Conservation (phyloP, 2,888 invertebrate species). For the Platycheirus albimanus region DNA sequence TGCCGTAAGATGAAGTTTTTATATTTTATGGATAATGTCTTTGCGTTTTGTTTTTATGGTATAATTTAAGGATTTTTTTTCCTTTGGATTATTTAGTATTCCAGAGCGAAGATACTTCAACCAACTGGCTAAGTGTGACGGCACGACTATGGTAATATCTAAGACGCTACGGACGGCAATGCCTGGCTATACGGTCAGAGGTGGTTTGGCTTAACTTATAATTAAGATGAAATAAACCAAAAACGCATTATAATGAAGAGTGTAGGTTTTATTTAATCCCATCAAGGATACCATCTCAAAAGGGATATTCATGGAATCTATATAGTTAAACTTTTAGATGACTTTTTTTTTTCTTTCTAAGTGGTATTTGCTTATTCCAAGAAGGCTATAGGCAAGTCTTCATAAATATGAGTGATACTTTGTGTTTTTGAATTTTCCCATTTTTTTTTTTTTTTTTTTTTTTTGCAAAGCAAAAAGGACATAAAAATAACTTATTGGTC, state of each 20-base stretch:
- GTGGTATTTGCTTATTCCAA: too few relatives aligned
- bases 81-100: conserved; percentile 39
- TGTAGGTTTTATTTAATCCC: conserved; percentile 34
- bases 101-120: not conserved
- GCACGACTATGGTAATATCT: not conserved
- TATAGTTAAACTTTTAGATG: conserved; percentile 17
- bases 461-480: too few relatives aligned
- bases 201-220: conserved; percentile 42
- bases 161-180: too few relatives aligned
- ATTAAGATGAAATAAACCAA: conserved; percentile 30
- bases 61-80: conserved; percentile 43
- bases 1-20: conserved; percentile 59
- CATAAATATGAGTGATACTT: too few relatives aligned
- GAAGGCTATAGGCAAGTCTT: too few relatives aligned
- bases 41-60: conserved; percentile 59
- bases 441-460: too few relatives aligned
- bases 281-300: conserved; percentile 28
- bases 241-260: conserved; percentile 36
- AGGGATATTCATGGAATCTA: not conserved
- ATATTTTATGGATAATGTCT: conserved; percentile 60
- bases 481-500: too few relatives aligned
- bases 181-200: not conserved
- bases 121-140: not conserved
- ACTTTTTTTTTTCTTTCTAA: too few relatives aligned
- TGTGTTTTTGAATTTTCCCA: too few relatives aligned